A percentile compares a stretch with the other conserved stretches of the same genome.
Conservation (phyloP, 2,888 invertebrate species). For the Schizaphis graminum region DNA sequence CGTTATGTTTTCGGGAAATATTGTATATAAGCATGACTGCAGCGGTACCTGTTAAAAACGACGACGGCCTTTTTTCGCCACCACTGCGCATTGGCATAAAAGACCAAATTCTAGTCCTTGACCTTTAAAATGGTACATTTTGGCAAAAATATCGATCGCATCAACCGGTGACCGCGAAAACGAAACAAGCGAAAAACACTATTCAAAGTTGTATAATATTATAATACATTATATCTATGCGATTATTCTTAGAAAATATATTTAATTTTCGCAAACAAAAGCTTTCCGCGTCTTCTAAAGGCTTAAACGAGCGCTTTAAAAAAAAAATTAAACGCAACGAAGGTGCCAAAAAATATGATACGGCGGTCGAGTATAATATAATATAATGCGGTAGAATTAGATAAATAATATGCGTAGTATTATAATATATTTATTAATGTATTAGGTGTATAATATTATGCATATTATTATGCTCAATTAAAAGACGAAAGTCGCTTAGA, state of each 20-base stretch:
- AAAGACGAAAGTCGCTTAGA: neutral
- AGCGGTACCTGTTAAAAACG: neutral
- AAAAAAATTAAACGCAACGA: neutral
- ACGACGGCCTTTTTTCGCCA: neutral
- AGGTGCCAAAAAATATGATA: neutral
- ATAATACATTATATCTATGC: neutral
- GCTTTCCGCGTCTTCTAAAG: neutral
- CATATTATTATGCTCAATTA: neutral
- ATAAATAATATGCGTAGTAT: neutral
- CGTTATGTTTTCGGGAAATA: neutral
- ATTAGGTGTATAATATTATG: too few species aligned
- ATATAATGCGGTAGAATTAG: neutral
- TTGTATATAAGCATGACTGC: neutral
- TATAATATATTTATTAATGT: too few species aligned
- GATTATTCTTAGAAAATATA: neutral
- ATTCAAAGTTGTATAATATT: neutral
- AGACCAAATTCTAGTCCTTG: constrained; percentile 34
- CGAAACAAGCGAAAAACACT: neutral
- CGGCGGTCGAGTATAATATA: neutral
- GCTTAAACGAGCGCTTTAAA: neutral
- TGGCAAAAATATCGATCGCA: constrained; percentile 46
- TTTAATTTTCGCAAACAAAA: neutral
- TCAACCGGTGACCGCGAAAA: constrained; percentile 36
- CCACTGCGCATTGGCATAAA: constrained; percentile 4
- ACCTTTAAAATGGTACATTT: constrained; percentile 18